phyloP scores from a whole-genome alignment of 2,113 vertebrate genomes.

The Myanophis thanlyinensis region DNA sequence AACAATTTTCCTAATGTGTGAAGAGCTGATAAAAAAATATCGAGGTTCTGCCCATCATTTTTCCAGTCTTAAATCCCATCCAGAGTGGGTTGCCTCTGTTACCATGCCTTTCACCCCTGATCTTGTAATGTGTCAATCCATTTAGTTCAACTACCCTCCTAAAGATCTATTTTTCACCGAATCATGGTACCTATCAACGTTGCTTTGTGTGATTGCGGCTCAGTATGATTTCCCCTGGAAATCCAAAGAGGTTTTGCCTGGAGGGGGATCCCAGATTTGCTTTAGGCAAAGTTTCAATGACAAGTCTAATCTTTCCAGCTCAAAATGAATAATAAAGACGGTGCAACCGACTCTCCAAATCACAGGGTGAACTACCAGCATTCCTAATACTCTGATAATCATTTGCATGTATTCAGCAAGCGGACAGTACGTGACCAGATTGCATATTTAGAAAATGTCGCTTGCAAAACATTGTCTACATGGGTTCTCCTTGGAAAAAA shows the following conservation, averaged over 20 bases:
- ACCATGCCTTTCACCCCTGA: not conserved
- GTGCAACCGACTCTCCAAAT: too few species aligned
- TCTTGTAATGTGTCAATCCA: not conserved
- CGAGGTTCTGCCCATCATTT: not conserved
- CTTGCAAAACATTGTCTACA: not conserved
- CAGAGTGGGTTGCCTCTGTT: not conserved
- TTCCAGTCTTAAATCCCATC: not conserved
- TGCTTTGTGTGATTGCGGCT: not conserved
- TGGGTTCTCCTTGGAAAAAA: not conserved
- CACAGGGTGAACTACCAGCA: not conserved
- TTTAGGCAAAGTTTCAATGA: not conserved
- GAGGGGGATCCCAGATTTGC: not conserved
- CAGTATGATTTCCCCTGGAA: not conserved
- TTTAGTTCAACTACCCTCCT: not conserved
- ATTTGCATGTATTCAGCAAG: not conserved
- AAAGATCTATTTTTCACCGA: not conserved
- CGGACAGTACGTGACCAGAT: too few species aligned
- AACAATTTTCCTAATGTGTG: not conserved
- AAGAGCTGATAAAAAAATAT: not conserved
- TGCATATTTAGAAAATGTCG: not conserved
- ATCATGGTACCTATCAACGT: not conserved
- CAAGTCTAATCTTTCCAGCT: not conserved
- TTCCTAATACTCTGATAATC: not conserved
- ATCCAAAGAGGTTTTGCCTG: not conserved
- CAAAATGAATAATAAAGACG: not conserved